Evolutionary conservation across 2,113 vertebrate species (phyloP).

Genomic region (Aviceda subcristata): DNA sequence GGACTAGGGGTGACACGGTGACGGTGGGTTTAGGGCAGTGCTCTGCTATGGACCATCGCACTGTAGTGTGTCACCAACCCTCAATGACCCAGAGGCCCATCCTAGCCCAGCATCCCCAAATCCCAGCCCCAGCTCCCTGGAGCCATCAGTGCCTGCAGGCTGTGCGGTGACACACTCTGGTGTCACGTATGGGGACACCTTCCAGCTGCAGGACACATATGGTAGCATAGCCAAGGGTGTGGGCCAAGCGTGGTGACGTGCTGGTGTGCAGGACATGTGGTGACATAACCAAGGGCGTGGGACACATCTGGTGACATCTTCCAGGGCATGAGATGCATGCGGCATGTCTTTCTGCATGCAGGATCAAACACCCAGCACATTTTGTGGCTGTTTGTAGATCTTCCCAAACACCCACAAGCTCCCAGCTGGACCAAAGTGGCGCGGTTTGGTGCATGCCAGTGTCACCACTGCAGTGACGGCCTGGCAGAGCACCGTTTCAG

Average conservation of each 20-base stretch:
- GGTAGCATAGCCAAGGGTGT: neutral
- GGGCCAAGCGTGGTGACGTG: neutral
- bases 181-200: accelerated
- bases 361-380: accelerated
- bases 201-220: accelerated
- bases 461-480: accelerated
- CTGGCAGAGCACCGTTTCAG: accelerated
- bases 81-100: neutral
- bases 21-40: neutral
- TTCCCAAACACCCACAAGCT: neutral
- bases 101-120: neutral
- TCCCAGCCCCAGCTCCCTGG: neutral
- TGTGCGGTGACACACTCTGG: neutral
- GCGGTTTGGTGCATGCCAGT: accelerated
- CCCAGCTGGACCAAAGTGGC: accelerated
- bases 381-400: neutral
- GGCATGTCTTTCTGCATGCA: accelerated
- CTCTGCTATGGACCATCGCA: neutral
- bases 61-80: neutral
- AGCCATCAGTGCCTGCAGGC: neutral
- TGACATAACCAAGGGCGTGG: neutral
- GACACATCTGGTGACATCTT: accelerated
- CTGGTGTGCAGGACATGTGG: neutral
- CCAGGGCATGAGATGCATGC: accelerated
- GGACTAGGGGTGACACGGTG: neutral